Conservation (phyloP, 2,797 vertebrate genomes). For the Danio tinwini region DNA sequence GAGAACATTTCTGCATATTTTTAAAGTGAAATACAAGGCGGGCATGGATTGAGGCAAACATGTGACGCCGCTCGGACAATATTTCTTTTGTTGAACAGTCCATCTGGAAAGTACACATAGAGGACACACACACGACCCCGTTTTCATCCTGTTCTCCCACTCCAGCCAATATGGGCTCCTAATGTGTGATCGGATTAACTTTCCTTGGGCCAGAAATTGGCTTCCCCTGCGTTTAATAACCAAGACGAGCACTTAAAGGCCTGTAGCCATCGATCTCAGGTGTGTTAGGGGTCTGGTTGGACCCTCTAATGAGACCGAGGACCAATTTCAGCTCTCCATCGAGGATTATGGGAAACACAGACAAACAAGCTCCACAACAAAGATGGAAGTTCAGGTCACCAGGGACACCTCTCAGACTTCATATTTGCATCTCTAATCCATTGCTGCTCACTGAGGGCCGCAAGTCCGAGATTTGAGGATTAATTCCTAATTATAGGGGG, state of each 20-base stretch:
- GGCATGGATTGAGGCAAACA: slow-evolving; percentile 27
- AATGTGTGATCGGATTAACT: slow-evolving; percentile 79
- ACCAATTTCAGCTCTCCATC: slow-evolving; percentile 57
- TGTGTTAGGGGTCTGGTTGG: slow-evolving; percentile 56
- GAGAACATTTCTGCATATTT: background rate
- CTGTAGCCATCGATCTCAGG: slow-evolving; percentile 75
- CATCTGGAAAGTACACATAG: slow-evolving; percentile 4
- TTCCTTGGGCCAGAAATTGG: slow-evolving; percentile 66
- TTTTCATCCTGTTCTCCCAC: slow-evolving; percentile 34
- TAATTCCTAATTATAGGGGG: slow-evolving; percentile 41
- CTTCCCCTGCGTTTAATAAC: slow-evolving; percentile 79
- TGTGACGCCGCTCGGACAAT: slow-evolving; percentile 31
- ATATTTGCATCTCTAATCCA: slow-evolving; percentile 60
- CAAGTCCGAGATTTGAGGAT: slow-evolving; percentile 29
- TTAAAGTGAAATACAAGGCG: background rate
- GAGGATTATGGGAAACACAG: slow-evolving; percentile 39
- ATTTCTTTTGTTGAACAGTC: slow-evolving; percentile 29
- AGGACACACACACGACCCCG: slow-evolving; percentile 63
- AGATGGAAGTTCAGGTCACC: slow-evolving; percentile 47
- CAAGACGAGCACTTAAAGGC: slow-evolving; percentile 70
- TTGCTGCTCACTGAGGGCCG: slow-evolving; percentile 5
- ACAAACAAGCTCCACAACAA: slow-evolving; percentile 45
- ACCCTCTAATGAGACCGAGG: slow-evolving; percentile 70
- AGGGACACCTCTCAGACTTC: slow-evolving; percentile 51
- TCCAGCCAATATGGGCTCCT: slow-evolving; percentile 65